A percentile compares a stretch with the other conserved stretches of the same genome.
phyloP scores from a whole-genome alignment of 2,888 invertebrate species.

The Eulithis testata region DNA sequence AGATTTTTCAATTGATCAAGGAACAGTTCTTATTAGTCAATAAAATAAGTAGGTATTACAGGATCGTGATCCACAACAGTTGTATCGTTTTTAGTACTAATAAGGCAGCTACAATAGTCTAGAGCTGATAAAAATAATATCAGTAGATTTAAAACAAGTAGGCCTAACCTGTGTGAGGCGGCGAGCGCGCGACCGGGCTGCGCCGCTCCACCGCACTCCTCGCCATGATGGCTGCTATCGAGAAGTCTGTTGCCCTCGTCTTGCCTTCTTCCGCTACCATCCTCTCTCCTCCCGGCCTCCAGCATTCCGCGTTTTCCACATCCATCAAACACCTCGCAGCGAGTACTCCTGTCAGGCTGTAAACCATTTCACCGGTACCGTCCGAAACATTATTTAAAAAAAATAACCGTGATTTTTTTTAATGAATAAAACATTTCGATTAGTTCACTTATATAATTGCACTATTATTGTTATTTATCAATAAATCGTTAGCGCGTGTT shows the following conservation, averaged over 20 bases:
- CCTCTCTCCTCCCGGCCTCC: conserved; percentile 71
- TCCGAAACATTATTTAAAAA: conserved; percentile 59
- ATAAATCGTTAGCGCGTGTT: conserved; percentile 50
- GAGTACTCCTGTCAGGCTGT: conserved; percentile 54
- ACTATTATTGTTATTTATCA: conserved; percentile 42
- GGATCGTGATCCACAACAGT: too few relatives aligned
- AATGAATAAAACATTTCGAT: conserved; percentile 20
- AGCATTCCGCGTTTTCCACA: conserved; percentile 78
- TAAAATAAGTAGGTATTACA: too few relatives aligned
- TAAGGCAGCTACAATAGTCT: too few relatives aligned
- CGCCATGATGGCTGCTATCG: conserved; percentile 98
- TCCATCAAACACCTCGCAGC: conserved; percentile 74
- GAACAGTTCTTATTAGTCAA: too few relatives aligned
- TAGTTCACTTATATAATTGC: conserved; percentile 14
- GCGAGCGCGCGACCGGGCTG: conserved; percentile 75
- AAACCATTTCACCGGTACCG: conserved; percentile 68
- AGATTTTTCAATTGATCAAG: too few relatives aligned
- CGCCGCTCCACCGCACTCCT: conserved; percentile 80
- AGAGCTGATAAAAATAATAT: too few relatives aligned
- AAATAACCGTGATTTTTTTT: conserved; percentile 19
- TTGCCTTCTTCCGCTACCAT: conserved; percentile 80
- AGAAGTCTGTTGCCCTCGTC: conserved; percentile 94
- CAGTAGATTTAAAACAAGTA: conserved; percentile 41
- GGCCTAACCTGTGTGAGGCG: conserved; percentile 77
- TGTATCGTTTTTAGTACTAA: too few relatives aligned